Base-by-base conservation (phyloP, 1,140 invertebrate species). In the Drosophila cardini region DNA sequence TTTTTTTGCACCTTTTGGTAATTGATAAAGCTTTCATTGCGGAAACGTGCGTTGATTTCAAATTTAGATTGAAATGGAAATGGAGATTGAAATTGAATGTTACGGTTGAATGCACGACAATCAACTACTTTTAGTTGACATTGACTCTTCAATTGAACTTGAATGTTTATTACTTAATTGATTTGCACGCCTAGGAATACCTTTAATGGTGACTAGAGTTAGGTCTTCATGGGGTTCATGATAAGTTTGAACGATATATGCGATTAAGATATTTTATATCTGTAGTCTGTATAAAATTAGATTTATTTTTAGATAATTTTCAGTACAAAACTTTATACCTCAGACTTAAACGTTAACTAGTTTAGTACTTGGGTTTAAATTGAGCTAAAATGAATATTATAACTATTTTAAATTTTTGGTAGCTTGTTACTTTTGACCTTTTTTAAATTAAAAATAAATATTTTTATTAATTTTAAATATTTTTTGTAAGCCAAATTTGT, bases 81-180 rank as follows among this genome's bases (percentile, higher is more conserved):
- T 26, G 21, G 26, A 21, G 50, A 56, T 58, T 18, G 21, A 58
- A n/a, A 30, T 34, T 52, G 30, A 50, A 52, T 30, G 11, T 13
- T 48, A 11, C 11, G 46, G 46, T 52, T 34, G 61, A 18, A n/a
- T 67, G 69, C 69, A 72, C 42, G 13, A 52, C 46, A 64, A 38
- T 34, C 18, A 48, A 56, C 53, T 48, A 45, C 8, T n/a, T 15
- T 4, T 46, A 48, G 32, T 26, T 61, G 82, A 71, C 82, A 86
- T 85, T 85, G 78, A 86, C 81, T 48, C 57, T 45, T 74, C 75
- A 85, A 86, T 85, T 85, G 78, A 86, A 75, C 82, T 64, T 53
- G 61, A 45, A 34, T 38, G 8, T 48, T 30, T 7, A 34, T 18
- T 40, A 46, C 34, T 55, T 56, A 75, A 71, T 70, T 63, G 67